Conservation (phyloP, 2,797 vertebrate genomes). For the Lacerta bilineata region DNA sequence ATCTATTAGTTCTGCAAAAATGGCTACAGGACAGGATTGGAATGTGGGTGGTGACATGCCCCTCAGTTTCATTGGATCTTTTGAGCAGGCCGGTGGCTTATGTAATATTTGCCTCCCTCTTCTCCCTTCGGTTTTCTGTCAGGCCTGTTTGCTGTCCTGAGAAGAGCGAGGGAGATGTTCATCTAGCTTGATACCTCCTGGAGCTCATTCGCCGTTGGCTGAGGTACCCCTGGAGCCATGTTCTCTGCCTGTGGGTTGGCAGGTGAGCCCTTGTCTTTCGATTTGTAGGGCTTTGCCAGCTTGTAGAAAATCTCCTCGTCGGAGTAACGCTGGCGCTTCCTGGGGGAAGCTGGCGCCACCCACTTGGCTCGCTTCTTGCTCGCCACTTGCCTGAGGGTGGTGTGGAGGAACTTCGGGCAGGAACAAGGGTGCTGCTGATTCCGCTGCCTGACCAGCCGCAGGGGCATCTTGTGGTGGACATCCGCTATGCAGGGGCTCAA, state of each 20-base stretch:
- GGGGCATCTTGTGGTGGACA: background rate
- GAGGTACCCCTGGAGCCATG: background rate
- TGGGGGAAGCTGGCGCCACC: background rate
- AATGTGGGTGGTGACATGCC: background rate
- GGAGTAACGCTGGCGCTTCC: background rate
- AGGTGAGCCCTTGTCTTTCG: accelerated
- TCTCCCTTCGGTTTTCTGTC: background rate
- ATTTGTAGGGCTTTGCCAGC: background rate
- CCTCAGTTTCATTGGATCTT: background rate
- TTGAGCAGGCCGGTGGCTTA: background rate
- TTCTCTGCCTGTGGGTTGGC: accelerated
- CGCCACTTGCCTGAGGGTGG: background rate
- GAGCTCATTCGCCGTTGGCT: background rate
- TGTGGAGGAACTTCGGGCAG: background rate
- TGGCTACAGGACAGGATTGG: background rate
- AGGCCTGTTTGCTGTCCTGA: background rate
- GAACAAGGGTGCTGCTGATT: background rate
- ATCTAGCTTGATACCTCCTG: background rate
- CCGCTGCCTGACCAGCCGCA: background rate
- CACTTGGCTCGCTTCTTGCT: slow-evolving; percentile 6
- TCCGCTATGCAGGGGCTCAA: background rate
- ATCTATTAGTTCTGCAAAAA: background rate
- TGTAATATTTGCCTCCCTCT: background rate
- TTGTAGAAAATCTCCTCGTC: slow-evolving; percentile 26
- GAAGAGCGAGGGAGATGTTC: background rate